Conservation (phyloP, 2,888 invertebrate species). For the Drosophila paranaensis region DNA sequence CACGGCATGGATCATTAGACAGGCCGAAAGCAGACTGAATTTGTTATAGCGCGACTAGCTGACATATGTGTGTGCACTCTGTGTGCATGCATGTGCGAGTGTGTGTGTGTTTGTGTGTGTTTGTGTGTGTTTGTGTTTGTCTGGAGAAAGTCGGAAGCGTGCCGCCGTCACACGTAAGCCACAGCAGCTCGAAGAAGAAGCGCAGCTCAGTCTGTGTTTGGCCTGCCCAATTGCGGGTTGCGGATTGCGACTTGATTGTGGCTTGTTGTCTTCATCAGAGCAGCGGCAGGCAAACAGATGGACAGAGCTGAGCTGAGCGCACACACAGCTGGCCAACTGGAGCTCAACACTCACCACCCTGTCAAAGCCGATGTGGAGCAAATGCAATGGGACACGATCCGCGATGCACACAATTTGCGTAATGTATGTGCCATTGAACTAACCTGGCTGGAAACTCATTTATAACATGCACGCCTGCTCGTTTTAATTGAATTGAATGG, state of each 20-base stretch:
- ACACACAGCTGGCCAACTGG: conserved; percentile 24
- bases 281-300: conserved; percentile 35
- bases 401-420: conserved; percentile 51
- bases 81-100: no score
- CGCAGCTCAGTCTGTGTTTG: conserved; percentile 43
- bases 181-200: conserved; percentile 65
- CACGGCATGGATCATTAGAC: conserved; percentile 75
- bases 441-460: conserved; percentile 42
- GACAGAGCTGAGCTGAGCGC: conserved; percentile 1
- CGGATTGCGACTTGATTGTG: conserved; percentile 21
- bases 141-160: conserved; percentile 78
- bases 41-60: conserved; percentile 64
- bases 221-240: conserved; percentile 38
- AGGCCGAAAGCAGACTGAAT: conserved; percentile 72
- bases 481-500: conserved; percentile 67
- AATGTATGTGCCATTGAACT: conserved; percentile 65
- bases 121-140: conserved; percentile 34
- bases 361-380: conserved; percentile 64
- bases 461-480: conserved; percentile 49
- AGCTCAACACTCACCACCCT: conserved; percentile 38
- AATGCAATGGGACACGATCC: conserved; percentile 18
- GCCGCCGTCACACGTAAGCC: conserved; percentile 65
- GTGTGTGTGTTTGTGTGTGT: conserved; percentile 32
- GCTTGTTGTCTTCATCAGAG: conserved; percentile 53
- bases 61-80: conserved; percentile 8